phyloP scores from a whole-genome alignment of 2,888 invertebrate species.

The Mythimna loreyi region DNA sequence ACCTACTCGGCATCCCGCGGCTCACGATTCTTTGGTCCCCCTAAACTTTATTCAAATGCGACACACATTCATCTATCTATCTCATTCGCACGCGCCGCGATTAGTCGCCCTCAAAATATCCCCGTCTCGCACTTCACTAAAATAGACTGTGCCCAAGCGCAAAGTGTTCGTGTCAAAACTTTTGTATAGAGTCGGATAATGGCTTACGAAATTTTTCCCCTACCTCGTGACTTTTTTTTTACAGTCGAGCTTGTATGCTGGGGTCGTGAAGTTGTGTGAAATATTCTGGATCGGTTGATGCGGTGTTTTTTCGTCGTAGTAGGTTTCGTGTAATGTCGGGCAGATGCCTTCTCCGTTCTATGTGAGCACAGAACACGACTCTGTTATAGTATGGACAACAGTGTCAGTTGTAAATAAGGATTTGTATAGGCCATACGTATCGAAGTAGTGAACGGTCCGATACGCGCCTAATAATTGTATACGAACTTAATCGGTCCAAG shows the following conservation, averaged over 20 bases:
- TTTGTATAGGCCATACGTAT: conserved; percentile 90
- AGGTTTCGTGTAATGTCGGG: conserved; percentile 79
- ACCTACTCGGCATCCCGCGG: conserved; percentile 90
- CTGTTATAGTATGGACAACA: conserved; percentile 88
- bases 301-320: conserved; percentile 81
- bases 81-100: conserved; percentile 79
- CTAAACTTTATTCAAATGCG: conserved; percentile 90
- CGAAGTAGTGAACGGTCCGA: conserved; percentile 81
- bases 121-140: conserved; percentile 87
- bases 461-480: conserved; percentile 74
- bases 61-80: conserved; percentile 86
- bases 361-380: conserved; percentile 82
- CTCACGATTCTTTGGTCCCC: conserved; percentile 88
- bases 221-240: conserved; percentile 88
- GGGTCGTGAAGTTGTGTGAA: conserved; percentile 89
- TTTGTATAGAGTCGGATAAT: conserved; percentile 88
- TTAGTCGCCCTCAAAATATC: conserved; percentile 77
- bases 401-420: conserved; percentile 91
- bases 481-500: conserved; percentile 70
- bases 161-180: conserved; percentile 90
- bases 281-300: conserved; percentile 83
- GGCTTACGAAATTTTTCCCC: conserved; percentile 91
- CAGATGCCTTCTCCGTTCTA: conserved; percentile 86
- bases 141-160: conserved; percentile 91
- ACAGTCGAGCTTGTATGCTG: conserved; percentile 86